Base-by-base conservation (phyloP, 2,113 vertebrate genomes). In the Anas platyrhynchos region DNA sequence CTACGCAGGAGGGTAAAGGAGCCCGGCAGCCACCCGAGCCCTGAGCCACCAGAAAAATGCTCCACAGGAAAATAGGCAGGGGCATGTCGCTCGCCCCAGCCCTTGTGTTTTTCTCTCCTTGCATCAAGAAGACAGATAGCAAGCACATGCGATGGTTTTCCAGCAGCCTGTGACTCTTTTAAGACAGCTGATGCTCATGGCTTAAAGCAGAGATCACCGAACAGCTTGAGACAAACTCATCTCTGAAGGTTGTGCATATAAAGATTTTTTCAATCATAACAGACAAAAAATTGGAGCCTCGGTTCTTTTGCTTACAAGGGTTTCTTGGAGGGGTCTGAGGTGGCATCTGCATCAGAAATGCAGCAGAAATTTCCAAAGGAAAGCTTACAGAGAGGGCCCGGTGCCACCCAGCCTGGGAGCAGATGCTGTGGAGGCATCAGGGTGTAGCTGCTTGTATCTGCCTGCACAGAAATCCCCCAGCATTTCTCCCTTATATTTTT, bases 241-340 rank as follows among this genome's bases (percentile, higher is more conserved):
- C 83, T 65, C 65, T 43, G 56, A 75, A 31, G 11, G 2, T 1
- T 22, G 38, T 0, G 15, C 0, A 1, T 26, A 62, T 4, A 26
- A 75, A 88, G 6, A 31, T 12, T 13, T 69, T 56, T 58, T 29
- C 2, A 41, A 26, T 27, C 11, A 0, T 7, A 67, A 43, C 7
- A 21, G 72, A 14, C 2, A n/a, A 56, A 75, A 46, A 84, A 65
- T 48, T 4, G 68, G 26, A 90, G 4, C 48, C 36, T 48, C 18
- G 0, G 9, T 32, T 67, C 29, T 71, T 14, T 4, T 22, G 44
- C 25, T 65, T 50, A 3, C 9, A 11, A 27, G 36, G 38, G 59
- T 20, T 59, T 61, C 73, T n/a, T 32, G 72, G 65, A 48, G 9
- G 26, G 15, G 69, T 21, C 1, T 3, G 65, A 41, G 25, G 4